Conservation (phyloP, 1,140 invertebrate genomes). For the Drosophila nigromelanica region DNA sequence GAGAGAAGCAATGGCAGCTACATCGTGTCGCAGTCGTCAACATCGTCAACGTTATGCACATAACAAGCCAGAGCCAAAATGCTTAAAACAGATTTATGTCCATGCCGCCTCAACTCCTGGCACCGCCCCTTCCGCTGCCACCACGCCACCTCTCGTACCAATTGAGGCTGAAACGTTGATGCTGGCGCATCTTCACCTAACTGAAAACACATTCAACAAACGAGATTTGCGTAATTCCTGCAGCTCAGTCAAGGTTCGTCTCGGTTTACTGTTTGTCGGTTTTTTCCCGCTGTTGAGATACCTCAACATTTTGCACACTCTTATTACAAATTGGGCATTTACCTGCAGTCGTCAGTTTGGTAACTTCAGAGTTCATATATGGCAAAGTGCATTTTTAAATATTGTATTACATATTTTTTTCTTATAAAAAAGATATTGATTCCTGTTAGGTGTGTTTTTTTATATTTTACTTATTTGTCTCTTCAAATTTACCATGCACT, state of each 20-base stretch:
- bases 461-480: too few relatives aligned
- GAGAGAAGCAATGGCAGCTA: conserved; percentile 67
- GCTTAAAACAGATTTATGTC: conserved; percentile 79
- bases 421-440: too few relatives aligned
- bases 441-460: too few relatives aligned
- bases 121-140: background rate
- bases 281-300: conserved; percentile 48
- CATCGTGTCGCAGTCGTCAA: conserved; percentile 63
- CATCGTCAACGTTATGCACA: conserved; percentile 64
- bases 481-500: background rate
- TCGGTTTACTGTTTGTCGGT: conserved; percentile 52
- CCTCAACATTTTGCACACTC: conserved; percentile 27
- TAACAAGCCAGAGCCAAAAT: conserved; percentile 64
- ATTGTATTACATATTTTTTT: too few relatives aligned
- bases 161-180: conserved; percentile 46
- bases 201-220: conserved; percentile 83
- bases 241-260: conserved; percentile 73
- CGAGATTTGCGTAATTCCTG: conserved; percentile 82
- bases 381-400: too few relatives aligned
- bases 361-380: background rate
- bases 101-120: conserved; percentile 15
- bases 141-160: conserved; percentile 30
- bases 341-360: background rate
- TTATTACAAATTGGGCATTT: background rate
- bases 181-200: conserved; percentile 77